A percentile compares a stretch with the other conserved stretches of the same genome.
These are phyloP conservation scores for Lochmaea crataegi DNA, from an alignment of 2,888 invertebrate species.

Conservation along the genomic window DNA sequence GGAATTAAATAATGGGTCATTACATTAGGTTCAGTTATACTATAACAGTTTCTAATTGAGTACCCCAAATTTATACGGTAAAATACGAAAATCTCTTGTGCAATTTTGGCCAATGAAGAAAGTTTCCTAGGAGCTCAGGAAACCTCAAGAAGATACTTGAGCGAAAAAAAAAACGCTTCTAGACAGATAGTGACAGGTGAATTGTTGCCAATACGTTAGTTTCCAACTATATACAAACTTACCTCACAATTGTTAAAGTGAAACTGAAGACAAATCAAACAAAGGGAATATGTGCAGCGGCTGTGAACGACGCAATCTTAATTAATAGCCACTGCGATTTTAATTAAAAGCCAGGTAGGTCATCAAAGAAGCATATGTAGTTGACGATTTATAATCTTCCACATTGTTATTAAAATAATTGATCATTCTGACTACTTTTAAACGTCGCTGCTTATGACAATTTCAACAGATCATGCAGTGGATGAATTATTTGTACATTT, in stretches of 20 bases:
- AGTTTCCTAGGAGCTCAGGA: no score
- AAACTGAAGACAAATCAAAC: background rate
- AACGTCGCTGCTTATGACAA: background rate
- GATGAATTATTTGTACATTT: no score
- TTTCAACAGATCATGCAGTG: background rate
- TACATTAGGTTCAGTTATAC: no score
- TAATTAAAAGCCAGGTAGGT: background rate
- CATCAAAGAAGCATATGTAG: background rate
- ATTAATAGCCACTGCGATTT: background rate
- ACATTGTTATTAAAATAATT: background rate
- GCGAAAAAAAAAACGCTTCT: no score
- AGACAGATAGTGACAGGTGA: no score
- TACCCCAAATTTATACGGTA: no score
- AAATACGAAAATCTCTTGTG: no score
- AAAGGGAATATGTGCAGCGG: background rate
- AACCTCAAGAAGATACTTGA: no score
- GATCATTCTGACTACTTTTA: background rate
- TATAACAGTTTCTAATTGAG: no score
- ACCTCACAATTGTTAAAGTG: background rate
- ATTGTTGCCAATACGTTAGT: no score
- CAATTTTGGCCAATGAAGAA: no score
- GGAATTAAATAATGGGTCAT: no score
- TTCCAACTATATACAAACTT: background rate
- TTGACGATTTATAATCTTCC: background rate
- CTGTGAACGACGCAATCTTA: background rate